These are phyloP conservation scores for Dascillus cervinus DNA, from an alignment of 2,888 invertebrate genomes.

Conservation along the genomic window DNA sequence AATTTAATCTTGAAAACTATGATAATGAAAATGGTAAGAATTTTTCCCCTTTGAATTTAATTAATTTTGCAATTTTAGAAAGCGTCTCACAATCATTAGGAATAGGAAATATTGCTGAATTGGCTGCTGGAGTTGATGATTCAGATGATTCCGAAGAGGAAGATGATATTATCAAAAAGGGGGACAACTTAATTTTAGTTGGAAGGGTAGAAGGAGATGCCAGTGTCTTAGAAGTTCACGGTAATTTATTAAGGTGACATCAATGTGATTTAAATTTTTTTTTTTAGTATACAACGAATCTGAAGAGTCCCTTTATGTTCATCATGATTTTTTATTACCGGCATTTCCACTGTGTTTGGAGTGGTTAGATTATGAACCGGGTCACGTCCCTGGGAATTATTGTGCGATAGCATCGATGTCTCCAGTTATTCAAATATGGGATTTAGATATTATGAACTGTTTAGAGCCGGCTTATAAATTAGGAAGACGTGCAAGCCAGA, in stretches of 20 bases:
- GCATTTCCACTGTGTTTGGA: constrained; percentile 88
- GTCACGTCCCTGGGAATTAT: constrained; percentile 70
- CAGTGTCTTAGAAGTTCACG: constrained; percentile 80
- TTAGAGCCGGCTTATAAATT: constrained; percentile 82
- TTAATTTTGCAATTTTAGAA: too few species aligned
- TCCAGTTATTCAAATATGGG: constrained; percentile 93
- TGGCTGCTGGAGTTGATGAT: constrained; percentile 44
- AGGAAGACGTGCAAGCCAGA: constrained; percentile 65
- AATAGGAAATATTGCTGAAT: constrained; percentile 50
- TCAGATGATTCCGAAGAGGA: constrained; percentile 73
- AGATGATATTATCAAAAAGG: constrained; percentile 79
- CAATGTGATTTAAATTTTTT: constrained; percentile 9
- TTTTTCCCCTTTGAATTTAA: too few species aligned
- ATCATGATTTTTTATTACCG: constrained; percentile 86
- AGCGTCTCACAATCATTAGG: constrained; percentile 49
- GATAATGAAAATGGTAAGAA: constrained; percentile 64
- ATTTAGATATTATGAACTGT: constrained; percentile 86
- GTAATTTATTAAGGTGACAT: constrained; percentile 42
- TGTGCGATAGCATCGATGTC: constrained; percentile 86
- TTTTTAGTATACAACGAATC: constrained; percentile 80
- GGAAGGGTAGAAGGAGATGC: constrained; percentile 84
- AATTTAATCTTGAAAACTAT: constrained; percentile 67
- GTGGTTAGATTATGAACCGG: constrained; percentile 84
- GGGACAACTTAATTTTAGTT: constrained; percentile 82
- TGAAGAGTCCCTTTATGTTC: constrained; percentile 84